Evolutionary conservation across 2,888 invertebrate genomes (phyloP), one percentile per base, ranked within the genome.

Genomic region (Netelia inedita): DNA sequence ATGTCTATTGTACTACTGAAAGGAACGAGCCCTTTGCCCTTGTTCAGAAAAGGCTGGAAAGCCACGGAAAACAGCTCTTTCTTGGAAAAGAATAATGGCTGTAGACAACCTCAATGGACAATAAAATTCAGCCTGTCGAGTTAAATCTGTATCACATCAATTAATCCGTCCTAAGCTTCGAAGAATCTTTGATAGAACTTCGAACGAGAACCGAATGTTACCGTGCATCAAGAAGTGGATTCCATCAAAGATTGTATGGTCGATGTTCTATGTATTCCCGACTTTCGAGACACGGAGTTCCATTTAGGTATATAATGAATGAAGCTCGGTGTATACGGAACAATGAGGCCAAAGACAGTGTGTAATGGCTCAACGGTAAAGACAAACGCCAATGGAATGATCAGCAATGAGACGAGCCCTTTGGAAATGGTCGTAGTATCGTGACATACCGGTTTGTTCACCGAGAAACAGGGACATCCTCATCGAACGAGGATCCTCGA

Each of bases 301-400:
- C 68, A 78, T 78, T 69, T 69, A n/a, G n/a, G n/a, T n/a, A 46
- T 50, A 16, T 46, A 68, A 68, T 78, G 76, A 78, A 79, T 61
- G 16, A 53, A 41, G 28, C 21, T 50, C 59, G 46, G n/a, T n/a
- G n/a, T 11, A 61, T 43, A 59, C 16, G 14, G 14, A 46, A 46
- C 23, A 57, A 9, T 57, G 57, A 57, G 10, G 46, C 10, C 2
- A 46, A 46, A 14, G 11, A 46, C 46, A 46, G 2, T 14, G 9
- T 57, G 19, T 16, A 57, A 57, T 57, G 16, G 16, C 57, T 3
- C 50, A 50, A 50, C 46, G 10, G 55, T 55, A 55, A 6, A n/a
- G 28, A 19, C 8, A n/a, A 35, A 53, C 21, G 46, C 28, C 28
- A 35, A 50, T 61, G 35, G 72, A 65, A 79, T 63, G 50, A 50